Evolutionary conservation across 2,113 vertebrate genomes (phyloP).

Genomic region (Atlantisia rogersi): DNA sequence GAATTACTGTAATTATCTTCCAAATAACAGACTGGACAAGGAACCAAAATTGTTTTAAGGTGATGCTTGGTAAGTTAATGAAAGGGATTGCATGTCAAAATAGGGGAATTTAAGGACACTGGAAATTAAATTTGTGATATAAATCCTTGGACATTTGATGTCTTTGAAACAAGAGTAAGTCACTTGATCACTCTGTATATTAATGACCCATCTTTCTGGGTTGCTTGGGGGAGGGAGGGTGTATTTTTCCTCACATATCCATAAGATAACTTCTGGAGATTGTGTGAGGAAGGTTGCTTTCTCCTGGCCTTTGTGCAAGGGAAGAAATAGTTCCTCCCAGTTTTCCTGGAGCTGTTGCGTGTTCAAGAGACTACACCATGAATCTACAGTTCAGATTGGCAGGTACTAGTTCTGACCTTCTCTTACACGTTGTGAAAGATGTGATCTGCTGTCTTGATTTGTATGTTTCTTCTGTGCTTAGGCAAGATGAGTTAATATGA

Average conservation of each 20-base stretch:
- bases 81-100: background rate
- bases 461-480: background rate
- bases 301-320: background rate
- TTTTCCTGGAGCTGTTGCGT: background rate
- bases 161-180: background rate
- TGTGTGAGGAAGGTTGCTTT: background rate
- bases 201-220: background rate
- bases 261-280: too few relatives aligned
- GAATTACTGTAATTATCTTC: background rate
- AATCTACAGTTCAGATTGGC: background rate
- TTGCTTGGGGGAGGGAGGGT: background rate
- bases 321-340: background rate
- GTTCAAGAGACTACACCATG: background rate
- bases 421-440: background rate
- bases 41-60: background rate
- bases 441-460: background rate
- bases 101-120: background rate
- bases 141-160: background rate
- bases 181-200: background rate
- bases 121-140: background rate
- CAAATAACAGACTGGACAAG: background rate
- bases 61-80: background rate
- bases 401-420: background rate
- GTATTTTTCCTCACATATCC: background rate
- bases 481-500: background rate